Percentiles rank a stretch among this genome's conserved stretches.
phyloP scores from a whole-genome alignment of 1,140 invertebrate genomes.

The Pogonomyrmex californicus region DNA sequence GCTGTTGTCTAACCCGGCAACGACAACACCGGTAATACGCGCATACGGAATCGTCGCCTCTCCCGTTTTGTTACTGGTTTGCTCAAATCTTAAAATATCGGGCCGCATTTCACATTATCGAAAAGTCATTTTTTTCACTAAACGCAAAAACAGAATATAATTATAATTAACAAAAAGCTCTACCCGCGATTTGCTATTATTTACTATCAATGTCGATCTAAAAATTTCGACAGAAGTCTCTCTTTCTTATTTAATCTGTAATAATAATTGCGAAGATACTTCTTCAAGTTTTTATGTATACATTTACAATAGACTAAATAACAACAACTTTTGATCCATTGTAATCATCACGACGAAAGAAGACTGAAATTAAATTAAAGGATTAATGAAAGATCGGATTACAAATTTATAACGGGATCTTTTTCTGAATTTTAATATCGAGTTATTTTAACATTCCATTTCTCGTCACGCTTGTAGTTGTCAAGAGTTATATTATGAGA shows the following conservation, averaged over 20 bases:
- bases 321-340: background rate
- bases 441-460: background rate
- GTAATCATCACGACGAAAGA: background rate
- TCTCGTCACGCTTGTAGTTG: background rate
- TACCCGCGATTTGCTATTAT: background rate
- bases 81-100: background rate
- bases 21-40: slow-evolving; percentile 19
- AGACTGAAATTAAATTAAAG: slow-evolving; percentile 6
- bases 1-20: slow-evolving; percentile 64
- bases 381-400: background rate
- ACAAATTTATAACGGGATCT: background rate
- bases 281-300: background rate
- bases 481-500: background rate
- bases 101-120: background rate
- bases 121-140: background rate
- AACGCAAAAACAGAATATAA: background rate
- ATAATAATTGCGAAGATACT: background rate
- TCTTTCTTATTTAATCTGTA: slow-evolving; percentile 15
- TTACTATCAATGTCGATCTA: background rate
- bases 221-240: background rate
- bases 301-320: background rate
- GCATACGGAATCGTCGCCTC: background rate
- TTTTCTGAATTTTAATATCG: slow-evolving; percentile 29
- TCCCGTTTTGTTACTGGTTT: slow-evolving; percentile 14
- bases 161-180: background rate